Conservation (phyloP, 2,888 invertebrate species). For the Leptopilina syphax region DNA sequence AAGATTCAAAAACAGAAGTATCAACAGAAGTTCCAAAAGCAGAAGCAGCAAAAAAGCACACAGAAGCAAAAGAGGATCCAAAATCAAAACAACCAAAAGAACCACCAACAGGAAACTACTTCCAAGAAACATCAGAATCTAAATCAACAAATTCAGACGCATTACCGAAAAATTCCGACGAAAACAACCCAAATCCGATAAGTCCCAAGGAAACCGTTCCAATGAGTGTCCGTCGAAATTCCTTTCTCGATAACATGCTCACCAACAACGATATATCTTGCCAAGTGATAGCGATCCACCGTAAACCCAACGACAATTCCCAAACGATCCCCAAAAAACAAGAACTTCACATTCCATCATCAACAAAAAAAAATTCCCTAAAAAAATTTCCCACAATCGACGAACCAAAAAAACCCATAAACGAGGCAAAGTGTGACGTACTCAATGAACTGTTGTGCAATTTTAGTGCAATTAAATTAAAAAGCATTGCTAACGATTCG, state of each 20-base stretch:
- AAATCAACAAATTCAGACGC: not conserved
- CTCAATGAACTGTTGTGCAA: constrained; percentile 71
- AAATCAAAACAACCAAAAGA: constrained; percentile 13
- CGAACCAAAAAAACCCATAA: constrained; percentile 57
- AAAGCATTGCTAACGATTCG: not conserved
- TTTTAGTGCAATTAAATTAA: constrained; percentile 69
- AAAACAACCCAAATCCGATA: too few species aligned
- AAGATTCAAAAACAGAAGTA: too few species aligned
- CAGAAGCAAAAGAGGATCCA: too few species aligned
- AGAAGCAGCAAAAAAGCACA: too few species aligned
- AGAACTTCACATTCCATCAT: too few species aligned
- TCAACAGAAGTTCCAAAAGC: too few species aligned
- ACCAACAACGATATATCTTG: constrained; percentile 48
- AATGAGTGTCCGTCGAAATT: constrained; percentile 62
- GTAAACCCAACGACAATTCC: constrained; percentile 48
- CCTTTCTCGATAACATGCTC: constrained; percentile 70
- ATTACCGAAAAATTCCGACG: not conserved
- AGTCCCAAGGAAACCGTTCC: constrained; percentile 43
- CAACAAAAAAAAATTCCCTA: not conserved
- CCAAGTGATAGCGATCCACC: constrained; percentile 59
- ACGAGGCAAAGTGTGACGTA: constrained; percentile 67
- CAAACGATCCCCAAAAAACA: not conserved
- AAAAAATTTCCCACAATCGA: constrained; percentile 54
- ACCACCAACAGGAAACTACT: too few species aligned
- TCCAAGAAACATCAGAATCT: constrained; percentile 21